Conservation (phyloP, 1,140 invertebrate species). For the Scaptomyza montana region DNA sequence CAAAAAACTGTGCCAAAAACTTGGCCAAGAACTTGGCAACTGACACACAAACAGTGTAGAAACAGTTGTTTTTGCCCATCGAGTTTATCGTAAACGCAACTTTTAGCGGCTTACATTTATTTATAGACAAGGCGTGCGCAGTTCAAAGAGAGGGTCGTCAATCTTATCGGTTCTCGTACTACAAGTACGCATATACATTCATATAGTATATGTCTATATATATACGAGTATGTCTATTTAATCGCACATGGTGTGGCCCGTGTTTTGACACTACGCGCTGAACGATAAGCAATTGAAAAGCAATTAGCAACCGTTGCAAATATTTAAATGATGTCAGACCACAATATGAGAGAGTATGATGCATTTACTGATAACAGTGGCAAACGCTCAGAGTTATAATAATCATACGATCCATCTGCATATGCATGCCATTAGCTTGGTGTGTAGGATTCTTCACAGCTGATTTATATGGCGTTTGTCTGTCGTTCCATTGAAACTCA, state of each 20-base stretch:
- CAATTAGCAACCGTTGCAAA: constrained; percentile 47
- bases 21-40: constrained; percentile 60
- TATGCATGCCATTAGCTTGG: constrained; percentile 39
- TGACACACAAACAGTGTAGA: constrained; percentile 32
- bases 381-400: neutral
- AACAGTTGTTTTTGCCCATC: neutral
- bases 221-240: constrained; percentile 3
- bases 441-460: constrained; percentile 43
- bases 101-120: neutral
- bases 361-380: constrained; percentile 1
- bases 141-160: constrained; percentile 3
- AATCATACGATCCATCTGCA: constrained; percentile 21
- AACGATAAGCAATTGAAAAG: constrained; percentile 54
- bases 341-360: constrained; percentile 16
- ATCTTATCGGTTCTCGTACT: constrained; percentile 38
- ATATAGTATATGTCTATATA: neutral
- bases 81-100: constrained; percentile 11
- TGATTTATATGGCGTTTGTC: constrained; percentile 29
- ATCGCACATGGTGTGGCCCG: neutral
- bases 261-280: constrained; percentile 11
- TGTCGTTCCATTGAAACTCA: constrained; percentile 51
- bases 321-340: constrained; percentile 41
- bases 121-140: constrained; percentile 14
- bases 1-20: constrained; percentile 63
- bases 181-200: neutral